phyloP scores from a whole-genome alignment of 1,140 invertebrate species.

The Lepidostoma basale region DNA sequence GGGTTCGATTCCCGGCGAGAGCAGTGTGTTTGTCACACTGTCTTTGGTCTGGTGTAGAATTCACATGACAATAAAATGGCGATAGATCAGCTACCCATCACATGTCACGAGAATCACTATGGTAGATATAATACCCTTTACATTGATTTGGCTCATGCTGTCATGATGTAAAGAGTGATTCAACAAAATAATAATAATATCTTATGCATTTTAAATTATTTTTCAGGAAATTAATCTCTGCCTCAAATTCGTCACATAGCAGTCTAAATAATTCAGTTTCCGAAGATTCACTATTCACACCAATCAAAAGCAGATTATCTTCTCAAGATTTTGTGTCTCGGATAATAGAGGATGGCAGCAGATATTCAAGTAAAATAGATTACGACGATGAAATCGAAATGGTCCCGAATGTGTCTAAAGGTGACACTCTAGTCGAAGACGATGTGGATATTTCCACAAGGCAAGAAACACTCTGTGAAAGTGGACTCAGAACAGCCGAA shows the following conservation, averaged over 20 bases:
- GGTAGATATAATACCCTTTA: no score
- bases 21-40: no score
- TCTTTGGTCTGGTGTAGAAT: no score
- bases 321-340: neutral
- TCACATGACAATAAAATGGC: no score
- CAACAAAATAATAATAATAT: no score
- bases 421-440: neutral
- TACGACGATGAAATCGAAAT: neutral
- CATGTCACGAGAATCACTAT: no score
- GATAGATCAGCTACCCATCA: no score
- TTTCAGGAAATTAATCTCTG: constrained; percentile 22
- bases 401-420: neutral
- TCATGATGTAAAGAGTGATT: no score
- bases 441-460: neutral
- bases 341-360: no score
- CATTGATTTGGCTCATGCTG: no score
- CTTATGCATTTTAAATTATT: neutral
- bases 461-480: neutral
- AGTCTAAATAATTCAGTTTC: constrained; percentile 10
- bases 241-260: neutral
- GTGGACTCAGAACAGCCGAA: neutral
- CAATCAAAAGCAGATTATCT: neutral
- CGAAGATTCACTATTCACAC: constrained; percentile 1
- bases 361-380: no score
- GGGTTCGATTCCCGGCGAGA: no score